phyloP scores from a whole-genome alignment of 2,113 vertebrate genomes.

The Crotalus horridus region DNA sequence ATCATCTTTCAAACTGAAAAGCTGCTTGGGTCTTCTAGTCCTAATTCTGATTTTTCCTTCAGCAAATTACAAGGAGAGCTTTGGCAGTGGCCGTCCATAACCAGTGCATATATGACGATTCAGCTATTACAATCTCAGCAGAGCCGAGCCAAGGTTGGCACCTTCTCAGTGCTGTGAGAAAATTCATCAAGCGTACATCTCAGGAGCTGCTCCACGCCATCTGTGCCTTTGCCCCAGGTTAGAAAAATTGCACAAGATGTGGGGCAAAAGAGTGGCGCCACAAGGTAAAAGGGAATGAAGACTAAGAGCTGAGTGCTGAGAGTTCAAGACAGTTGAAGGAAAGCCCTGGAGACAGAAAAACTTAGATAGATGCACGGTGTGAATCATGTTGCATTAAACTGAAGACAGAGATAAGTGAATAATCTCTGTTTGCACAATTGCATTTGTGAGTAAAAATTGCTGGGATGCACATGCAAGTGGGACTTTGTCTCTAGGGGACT shows the following conservation, averaged over 20 bases:
- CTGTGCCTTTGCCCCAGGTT: conserved; percentile 6
- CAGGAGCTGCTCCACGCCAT: not conserved
- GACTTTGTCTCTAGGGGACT: not conserved
- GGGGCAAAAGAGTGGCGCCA: fast-evolving
- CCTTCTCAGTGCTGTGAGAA: not conserved
- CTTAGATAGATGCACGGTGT: not conserved
- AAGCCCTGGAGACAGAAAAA: not conserved
- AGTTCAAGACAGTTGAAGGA: not conserved
- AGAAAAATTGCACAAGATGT: not conserved
- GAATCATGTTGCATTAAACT: not conserved
- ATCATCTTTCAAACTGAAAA: not conserved
- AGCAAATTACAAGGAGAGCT: not conserved
- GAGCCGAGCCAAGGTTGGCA: not conserved
- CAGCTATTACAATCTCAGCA: fast-evolving
- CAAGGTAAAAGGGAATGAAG: fast-evolving
- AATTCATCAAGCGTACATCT: not conserved
- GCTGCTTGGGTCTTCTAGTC: not conserved
- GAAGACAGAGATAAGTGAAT: not conserved
- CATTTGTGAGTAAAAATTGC: not conserved
- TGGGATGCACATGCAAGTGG: fast-evolving
- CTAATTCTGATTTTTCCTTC: not conserved
- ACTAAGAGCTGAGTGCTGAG: not conserved
- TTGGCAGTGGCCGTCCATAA: not conserved
- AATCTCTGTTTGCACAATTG: fast-evolving
- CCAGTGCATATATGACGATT: not conserved